These are phyloP conservation scores for Diuraphis noxia DNA, from an alignment of 1,140 invertebrate species.

Conservation along the genomic window DNA sequence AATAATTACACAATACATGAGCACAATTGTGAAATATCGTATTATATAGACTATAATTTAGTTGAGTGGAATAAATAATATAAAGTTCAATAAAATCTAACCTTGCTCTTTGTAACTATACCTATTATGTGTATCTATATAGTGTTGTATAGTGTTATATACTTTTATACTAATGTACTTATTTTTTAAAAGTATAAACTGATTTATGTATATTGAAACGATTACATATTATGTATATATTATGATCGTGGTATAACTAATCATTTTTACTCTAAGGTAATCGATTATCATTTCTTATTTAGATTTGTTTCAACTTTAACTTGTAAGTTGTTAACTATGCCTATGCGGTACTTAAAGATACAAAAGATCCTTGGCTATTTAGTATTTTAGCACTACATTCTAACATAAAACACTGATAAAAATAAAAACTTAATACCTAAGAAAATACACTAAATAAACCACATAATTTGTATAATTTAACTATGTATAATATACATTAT, in stretches of 20 bases:
- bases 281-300: not conserved
- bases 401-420: not conserved
- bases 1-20: not conserved
- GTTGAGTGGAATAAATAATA: not conserved
- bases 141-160: not conserved
- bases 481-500: not conserved
- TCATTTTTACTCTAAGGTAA: not conserved
- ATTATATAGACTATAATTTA: not conserved
- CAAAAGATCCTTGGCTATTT: not conserved
- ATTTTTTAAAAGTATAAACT: not conserved
- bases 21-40: not conserved
- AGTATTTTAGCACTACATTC: not conserved
- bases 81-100: not conserved
- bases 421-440: not conserved
- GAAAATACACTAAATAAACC: not conserved
- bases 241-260: not conserved
- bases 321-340: not conserved
- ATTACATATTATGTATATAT: not conserved
- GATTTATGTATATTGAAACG: not conserved
- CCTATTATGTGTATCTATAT: too few relatives aligned
- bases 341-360: not conserved
- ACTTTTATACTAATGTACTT: not conserved
- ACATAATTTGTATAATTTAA: not conserved
- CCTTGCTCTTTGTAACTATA: conserved; percentile 4
- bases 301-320: not conserved